Evolutionary conservation across 2,888 invertebrate genomes (phyloP).

Genomic region (Rutpela maculata): DNA sequence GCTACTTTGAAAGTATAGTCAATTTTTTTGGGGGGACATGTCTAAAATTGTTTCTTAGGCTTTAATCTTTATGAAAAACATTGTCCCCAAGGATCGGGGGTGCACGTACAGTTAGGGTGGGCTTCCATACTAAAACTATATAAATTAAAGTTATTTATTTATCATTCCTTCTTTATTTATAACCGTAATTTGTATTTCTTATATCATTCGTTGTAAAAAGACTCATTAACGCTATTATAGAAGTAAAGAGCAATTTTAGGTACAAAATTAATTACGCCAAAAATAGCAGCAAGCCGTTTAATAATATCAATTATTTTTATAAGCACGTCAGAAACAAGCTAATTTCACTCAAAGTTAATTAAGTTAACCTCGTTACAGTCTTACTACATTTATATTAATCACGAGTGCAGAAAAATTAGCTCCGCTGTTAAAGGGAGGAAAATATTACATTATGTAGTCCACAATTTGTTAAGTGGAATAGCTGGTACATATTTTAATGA

Average conservation of each 20-base stretch:
- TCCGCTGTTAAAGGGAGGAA: constrained; percentile 17
- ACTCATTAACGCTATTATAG: background rate
- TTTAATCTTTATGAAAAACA: too few species aligned
- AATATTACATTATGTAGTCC: constrained; percentile 30
- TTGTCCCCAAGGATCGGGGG: too few species aligned
- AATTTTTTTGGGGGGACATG: too few species aligned
- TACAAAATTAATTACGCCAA: constrained; percentile 23
- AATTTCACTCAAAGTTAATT: constrained; percentile 31
- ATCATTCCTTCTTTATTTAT: too few species aligned
- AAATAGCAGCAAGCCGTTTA: constrained; percentile 17
- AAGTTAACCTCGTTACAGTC: constrained; percentile 16
- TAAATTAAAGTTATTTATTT: too few species aligned
- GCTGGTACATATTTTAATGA: constrained; percentile 34
- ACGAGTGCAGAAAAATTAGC: constrained; percentile 32
- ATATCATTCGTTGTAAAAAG: background rate
- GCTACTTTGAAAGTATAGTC: too few species aligned
- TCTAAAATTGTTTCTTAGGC: too few species aligned
- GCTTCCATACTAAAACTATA: too few species aligned
- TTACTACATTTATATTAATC: constrained; percentile 34
- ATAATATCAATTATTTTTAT: constrained; percentile 35
- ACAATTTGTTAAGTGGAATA: constrained; percentile 27
- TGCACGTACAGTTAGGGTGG: too few species aligned
- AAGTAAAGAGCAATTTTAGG: background rate
- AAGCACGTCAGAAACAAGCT: constrained; percentile 34
- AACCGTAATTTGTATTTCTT: too few species aligned